Evolutionary conservation across 2,888 invertebrate species (phyloP).

Genomic region (Luperina testacea): DNA sequence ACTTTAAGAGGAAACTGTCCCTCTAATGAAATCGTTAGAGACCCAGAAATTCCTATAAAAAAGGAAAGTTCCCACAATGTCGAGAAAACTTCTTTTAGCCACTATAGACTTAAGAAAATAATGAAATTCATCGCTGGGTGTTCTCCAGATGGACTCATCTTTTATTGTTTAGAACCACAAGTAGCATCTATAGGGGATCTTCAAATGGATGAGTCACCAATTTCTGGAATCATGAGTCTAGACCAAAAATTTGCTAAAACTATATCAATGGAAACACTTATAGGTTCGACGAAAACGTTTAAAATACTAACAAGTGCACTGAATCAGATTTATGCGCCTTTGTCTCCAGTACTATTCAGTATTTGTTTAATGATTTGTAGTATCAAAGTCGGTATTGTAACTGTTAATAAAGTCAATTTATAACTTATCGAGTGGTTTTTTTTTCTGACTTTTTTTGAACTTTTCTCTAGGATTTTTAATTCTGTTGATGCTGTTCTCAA

Average conservation of each 20-base stretch:
- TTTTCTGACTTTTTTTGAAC: not conserved
- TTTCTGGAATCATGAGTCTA: conserved; percentile 7
- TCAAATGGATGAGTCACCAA: not conserved
- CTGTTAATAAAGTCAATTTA: conserved; percentile 9
- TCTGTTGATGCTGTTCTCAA: not conserved
- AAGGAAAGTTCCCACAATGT: not conserved
- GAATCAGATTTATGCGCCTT: conserved; percentile 9
- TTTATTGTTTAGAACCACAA: conserved; percentile 15
- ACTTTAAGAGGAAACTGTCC: not conserved
- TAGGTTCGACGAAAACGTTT: conserved; percentile 20
- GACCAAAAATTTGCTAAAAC: conserved; percentile 11
- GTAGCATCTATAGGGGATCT: not conserved
- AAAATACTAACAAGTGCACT: conserved; percentile 29
- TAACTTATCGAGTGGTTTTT: not conserved
- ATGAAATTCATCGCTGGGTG: conserved; percentile 21
- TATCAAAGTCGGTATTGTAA: conserved; percentile 29
- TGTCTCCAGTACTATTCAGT: conserved; percentile 23
- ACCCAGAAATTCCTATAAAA: conserved; percentile 6
- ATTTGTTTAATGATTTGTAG: conserved; percentile 39
- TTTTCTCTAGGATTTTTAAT: too few species aligned
- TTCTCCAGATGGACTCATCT: not conserved
- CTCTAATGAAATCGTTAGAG: not conserved
- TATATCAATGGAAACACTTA: conserved; percentile 12
- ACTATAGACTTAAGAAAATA: conserved; percentile 9
- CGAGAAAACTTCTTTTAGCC: conserved; percentile 10